Evolutionary conservation across 2,113 vertebrate genomes (phyloP), one percentile per base, ranked within the genome.

Genomic region (Alosa alosa): DNA sequence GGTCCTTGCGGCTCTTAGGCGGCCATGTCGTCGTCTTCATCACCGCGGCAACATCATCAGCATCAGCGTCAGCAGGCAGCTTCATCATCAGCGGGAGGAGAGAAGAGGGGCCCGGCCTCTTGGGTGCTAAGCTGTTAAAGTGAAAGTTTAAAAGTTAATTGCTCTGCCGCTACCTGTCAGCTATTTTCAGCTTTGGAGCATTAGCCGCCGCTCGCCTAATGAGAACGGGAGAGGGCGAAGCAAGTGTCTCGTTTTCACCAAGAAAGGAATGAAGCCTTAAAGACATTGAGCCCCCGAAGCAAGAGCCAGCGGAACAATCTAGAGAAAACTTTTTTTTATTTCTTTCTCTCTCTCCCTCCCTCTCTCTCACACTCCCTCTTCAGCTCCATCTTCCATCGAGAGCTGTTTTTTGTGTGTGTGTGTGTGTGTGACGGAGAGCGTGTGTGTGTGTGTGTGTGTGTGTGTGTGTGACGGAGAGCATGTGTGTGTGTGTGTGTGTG

Each of bases 101-200:
- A 64, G 60, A 4, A 64, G 60, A 25, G 31, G 64, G 72, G 81
- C 36, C 36, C 87, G 36, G 39, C 82, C 86, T 90, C 89, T 81
- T n/a, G 88, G 84, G 90, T 81, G 82, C 88, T 85, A 55, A 72
- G 84, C 86, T 87, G 83, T 83, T 90, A 84, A 90, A 87, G 87
- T 68, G 82, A 87, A 87, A 88, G 90, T 90, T 90, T 89, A 88
- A 89, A 91, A 90, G 90, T 90, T 90, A 90, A 90, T 92, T 92
- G 91, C 90, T 89, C 86, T 83, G 87, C 88, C 86, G 88, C 86
- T 90, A 92, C 88, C 90, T 90, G 88, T 91, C 90, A 89, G 88
- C 89, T 91, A 90, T 91, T 92, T 90, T 87, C 88, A 90, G 90
- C 89, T 44, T 86, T 78, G 81, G 18, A 22, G 89, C 83, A 89